Evolutionary conservation across 2,888 invertebrate genomes (phyloP), one percentile per base, ranked within the genome.

Genomic region (Eristalinus aeneus): DNA sequence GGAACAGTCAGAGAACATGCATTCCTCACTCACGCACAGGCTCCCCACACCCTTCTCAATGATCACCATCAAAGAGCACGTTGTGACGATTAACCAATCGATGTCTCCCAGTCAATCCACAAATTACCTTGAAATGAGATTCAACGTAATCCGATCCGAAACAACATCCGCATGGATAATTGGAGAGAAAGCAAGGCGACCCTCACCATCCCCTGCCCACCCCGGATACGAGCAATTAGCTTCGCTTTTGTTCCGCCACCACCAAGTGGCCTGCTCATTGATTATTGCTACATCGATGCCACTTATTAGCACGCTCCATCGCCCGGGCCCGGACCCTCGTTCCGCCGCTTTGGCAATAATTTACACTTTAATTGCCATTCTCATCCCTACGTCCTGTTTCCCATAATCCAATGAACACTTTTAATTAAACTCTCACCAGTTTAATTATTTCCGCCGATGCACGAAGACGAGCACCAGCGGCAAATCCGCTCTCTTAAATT

Each of bases 371-470:
- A 79, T 79, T 79, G 65, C 72, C 67, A 53, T 34, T 79, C 78
- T 79, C 72, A 72, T 27, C 72, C 65, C 58, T 46, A 72, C 72
- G 46, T 72, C 78, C 65, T 39, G 46, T 20, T 65, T 64, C 68
- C 56, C 72, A 72, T 79, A 72, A 72, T 72, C 67, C 54, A 16
- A 69, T 71, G 64, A 81, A 79, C 79, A 67, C 84, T 65, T 79
- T 84, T 84, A 84, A 84, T 84, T 84, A 84, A 84, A 79, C 75
- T 79, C 69, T 84, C 78, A 65, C 64, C 75, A 67, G 71, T 75
- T 75, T 79, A 79, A 84, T 84, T 84, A 84, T 75, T 56, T 77
- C 32, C 69, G 64, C 23, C 77, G 39, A 63, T 20, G 53, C 60
- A 72, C 64, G 39, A 56, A 20, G 16, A 63, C 27, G 54, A 68